Evolutionary conservation across 2,888 invertebrate species (phyloP).

Genomic region (Arge pagana): DNA sequence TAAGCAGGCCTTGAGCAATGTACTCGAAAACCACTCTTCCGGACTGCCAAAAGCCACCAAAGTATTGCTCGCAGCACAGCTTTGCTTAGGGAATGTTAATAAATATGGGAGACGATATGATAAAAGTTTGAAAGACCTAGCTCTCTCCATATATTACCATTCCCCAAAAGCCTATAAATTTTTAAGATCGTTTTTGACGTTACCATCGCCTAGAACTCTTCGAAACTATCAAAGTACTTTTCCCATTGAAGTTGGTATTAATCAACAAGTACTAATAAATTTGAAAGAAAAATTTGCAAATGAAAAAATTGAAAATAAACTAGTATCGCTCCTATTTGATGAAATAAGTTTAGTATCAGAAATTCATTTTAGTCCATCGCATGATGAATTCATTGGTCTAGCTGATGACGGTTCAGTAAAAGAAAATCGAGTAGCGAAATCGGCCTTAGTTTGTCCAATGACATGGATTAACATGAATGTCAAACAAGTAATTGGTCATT

Average conservation of each 20-base stretch:
- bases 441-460: background rate
- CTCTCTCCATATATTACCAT: background rate
- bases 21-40: background rate
- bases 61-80: constrained; percentile 1
- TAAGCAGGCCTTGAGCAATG: background rate
- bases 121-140: background rate
- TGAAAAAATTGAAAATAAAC: background rate
- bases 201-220: background rate
- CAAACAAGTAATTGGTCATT: background rate
- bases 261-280: background rate
- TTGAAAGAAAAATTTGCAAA: background rate
- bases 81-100: background rate
- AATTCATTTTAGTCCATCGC: background rate
- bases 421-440: background rate
- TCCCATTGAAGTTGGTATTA: constrained; percentile 1
- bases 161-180: background rate
- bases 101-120: background rate
- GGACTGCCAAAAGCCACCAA: background rate
- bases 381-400: background rate
- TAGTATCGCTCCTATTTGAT: constrained; percentile 2
- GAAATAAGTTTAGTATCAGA: background rate
- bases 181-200: background rate
- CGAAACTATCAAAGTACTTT: background rate
- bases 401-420: background rate
- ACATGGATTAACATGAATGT: background rate